phyloP scores from a whole-genome alignment of 2,888 invertebrate genomes.

The Drosophila parthenogenetica region DNA sequence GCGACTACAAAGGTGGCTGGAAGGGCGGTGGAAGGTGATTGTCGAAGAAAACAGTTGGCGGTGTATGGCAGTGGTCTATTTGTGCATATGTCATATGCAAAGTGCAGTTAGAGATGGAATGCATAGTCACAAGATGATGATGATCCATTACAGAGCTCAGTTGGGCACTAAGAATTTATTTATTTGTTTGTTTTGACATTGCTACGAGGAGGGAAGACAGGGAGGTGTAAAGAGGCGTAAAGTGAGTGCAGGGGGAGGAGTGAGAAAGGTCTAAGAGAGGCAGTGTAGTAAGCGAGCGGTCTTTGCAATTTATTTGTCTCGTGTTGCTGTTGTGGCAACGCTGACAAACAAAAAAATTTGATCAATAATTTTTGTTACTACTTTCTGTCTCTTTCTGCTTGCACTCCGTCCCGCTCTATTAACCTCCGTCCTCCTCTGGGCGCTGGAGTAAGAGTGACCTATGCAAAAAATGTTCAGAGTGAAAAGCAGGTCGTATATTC shows the following conservation, averaged over 20 bases:
- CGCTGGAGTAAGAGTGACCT: slow-evolving; percentile 30
- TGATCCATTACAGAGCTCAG: slow-evolving; percentile 41
- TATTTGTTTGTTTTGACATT: slow-evolving; percentile 60
- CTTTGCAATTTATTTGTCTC: slow-evolving; percentile 51
- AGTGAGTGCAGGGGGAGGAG: too few species aligned
- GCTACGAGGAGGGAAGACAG: slow-evolving; percentile 3
- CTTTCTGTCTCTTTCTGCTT: slow-evolving; percentile 1
- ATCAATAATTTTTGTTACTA: slow-evolving; percentile 63
- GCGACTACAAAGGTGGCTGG: neutral
- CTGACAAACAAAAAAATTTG: slow-evolving; percentile 75
- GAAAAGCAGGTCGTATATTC: slow-evolving; percentile 27
- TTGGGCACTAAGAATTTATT: slow-evolving; percentile 42
- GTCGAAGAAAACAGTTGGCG: neutral
- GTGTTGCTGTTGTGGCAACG: slow-evolving; percentile 65
- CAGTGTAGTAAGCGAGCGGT: too few species aligned
- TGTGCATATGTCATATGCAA: slow-evolving; percentile 21
- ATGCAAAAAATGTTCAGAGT: slow-evolving; percentile 18
- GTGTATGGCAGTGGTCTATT: neutral
- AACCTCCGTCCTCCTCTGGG: neutral
- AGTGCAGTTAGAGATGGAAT: neutral
- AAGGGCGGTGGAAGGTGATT: too few species aligned
- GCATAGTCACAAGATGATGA: slow-evolving; percentile 4
- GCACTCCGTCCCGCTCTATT: neutral
- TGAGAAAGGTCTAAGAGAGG: too few species aligned
- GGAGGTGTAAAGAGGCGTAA: too few species aligned